Evolutionary conservation across 1,140 invertebrate genomes (phyloP), one percentile per base, ranked within the genome.

Genomic region (Andricus grossulariae): DNA sequence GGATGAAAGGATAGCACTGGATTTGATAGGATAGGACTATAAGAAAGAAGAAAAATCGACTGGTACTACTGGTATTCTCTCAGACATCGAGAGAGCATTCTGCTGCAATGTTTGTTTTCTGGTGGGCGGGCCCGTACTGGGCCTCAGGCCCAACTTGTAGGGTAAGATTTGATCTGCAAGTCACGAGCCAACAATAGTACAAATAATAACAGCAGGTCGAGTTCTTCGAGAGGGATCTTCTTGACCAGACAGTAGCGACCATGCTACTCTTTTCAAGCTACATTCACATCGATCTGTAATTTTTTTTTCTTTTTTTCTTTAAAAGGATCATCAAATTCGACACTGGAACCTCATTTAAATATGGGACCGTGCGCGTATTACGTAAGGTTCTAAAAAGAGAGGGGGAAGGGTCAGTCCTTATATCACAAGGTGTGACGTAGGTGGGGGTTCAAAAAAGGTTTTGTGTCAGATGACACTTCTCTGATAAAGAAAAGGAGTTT

Each of bases 151-250:
- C 60, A 39, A 32, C 32, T 21, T 39, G 60, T 45, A 39, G n/a
- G 83, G 78, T 80, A 83, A 84, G 80, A 72, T 54, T 84, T 81
- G 78, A 86, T 84, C 83, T 90, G 90, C 89, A 90, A 90, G 90
- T 90, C 90, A 90, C 88, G 89, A 90, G 86, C 87, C 85, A 90
- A 91, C 90, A 90, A 91, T 91, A 90, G 88, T 90, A 90, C 89
- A 91, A 91, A 91, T 91, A 91, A 91, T 90, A 90, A 90, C 88
- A 90, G 10, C 72, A 76, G 74, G 77, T 83, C 80, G 82, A 82
- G 83, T 81, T 82, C 80, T 86, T 85, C 80, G 50, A 73, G 78
- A 82, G 83, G 84, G 81, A 87, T 87, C 80, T 84, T 86, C 81
- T 89, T 83, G 72, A 85, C 79, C 78, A 57, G 78, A 81, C 84